Percentiles rank a stretch among this genome's conserved stretches.
phyloP scores from a whole-genome alignment of 35 echinoderm and acorn worm species.

The Ophiothrix spiculata region DNA sequence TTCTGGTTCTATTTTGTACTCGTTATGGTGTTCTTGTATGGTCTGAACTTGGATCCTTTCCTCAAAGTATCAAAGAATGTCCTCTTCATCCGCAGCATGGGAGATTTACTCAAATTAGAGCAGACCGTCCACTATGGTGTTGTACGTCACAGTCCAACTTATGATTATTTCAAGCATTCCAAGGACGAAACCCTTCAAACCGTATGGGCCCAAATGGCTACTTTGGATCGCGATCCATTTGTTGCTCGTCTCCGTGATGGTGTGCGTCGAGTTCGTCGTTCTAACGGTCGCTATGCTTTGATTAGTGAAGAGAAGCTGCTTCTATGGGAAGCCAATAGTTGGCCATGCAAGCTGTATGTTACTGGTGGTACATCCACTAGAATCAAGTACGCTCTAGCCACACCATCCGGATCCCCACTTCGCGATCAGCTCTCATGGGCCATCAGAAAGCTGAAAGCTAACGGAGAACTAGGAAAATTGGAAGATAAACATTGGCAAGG shows the following conservation, averaged over 20 bases:
- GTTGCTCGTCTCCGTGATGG: slow-evolving; percentile 59
- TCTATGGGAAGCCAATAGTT: slow-evolving; percentile 41
- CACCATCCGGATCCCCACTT: slow-evolving; percentile 80
- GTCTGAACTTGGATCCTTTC: slow-evolving; percentile 49
- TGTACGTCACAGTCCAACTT: slow-evolving; percentile 63
- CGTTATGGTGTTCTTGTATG: slow-evolving; percentile 56
- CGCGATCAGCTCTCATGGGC: slow-evolving; percentile 76
- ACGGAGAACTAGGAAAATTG: slow-evolving; percentile 47
- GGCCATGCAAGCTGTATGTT: slow-evolving; percentile 64
- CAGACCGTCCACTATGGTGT: slow-evolving; percentile 62
- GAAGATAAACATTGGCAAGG: slow-evolving; percentile 24
- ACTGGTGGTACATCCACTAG: slow-evolving; percentile 47
- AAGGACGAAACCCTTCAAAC: slow-evolving; percentile 18
- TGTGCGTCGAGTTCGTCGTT: slow-evolving; percentile 51
- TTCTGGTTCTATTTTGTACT: slow-evolving; percentile 50
- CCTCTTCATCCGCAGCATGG: slow-evolving; percentile 13
- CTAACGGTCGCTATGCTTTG: slow-evolving; percentile 76
- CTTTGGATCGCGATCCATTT: slow-evolving; percentile 43
- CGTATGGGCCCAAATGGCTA: slow-evolving; percentile 52
- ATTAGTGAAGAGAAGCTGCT: slow-evolving; percentile 57
- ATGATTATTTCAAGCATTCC: slow-evolving; percentile 51
- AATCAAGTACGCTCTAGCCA: slow-evolving; percentile 59
- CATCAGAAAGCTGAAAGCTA: slow-evolving; percentile 40
- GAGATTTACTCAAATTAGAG: slow-evolving; percentile 55
- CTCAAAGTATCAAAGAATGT: slow-evolving; percentile 58